Percentiles rank a stretch among this genome's conserved stretches.
These are phyloP conservation scores for Luperina testacea DNA, from an alignment of 2,888 invertebrate genomes.

Conservation along the genomic window DNA sequence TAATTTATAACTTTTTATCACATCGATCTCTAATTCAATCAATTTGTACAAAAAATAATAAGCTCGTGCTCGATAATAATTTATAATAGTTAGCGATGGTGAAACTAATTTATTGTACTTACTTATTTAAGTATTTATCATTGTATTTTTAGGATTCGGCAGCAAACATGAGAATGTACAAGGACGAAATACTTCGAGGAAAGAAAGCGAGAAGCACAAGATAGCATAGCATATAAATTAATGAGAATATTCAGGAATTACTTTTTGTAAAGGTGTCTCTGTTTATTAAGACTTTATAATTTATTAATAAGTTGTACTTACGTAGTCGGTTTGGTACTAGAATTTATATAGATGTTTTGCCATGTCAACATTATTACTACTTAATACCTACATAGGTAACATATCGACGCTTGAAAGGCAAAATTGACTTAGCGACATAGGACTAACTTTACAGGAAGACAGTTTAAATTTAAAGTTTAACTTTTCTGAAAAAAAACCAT, in stretches of 20 bases:
- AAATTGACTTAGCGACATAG: no score
- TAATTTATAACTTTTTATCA: conserved; percentile 11
- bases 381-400: neutral
- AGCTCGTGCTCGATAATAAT: conserved; percentile 11
- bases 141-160: conserved; percentile 82
- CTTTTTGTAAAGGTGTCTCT: conserved; percentile 7
- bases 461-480: no score
- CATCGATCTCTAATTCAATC: conserved; percentile 8
- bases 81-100: conserved; percentile 5
- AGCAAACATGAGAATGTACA: conserved; percentile 83
- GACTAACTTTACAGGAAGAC: no score
- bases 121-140: neutral
- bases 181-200: conserved; percentile 82
- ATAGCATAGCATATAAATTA: conserved; percentile 59
- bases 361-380: neutral
- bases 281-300: conserved; percentile 1
- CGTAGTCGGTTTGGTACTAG: neutral
- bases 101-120: conserved; percentile 10
- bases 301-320: neutral
- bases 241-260: conserved; percentile 3
- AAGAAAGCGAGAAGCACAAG: conserved; percentile 77
- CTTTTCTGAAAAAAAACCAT: no score
- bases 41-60: conserved; percentile 24
- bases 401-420: no score
- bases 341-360: neutral